Evolutionary conservation across 64 coral and sea anemone genomes (phyloP).

Genomic region (Exaiptasia diaphana): DNA sequence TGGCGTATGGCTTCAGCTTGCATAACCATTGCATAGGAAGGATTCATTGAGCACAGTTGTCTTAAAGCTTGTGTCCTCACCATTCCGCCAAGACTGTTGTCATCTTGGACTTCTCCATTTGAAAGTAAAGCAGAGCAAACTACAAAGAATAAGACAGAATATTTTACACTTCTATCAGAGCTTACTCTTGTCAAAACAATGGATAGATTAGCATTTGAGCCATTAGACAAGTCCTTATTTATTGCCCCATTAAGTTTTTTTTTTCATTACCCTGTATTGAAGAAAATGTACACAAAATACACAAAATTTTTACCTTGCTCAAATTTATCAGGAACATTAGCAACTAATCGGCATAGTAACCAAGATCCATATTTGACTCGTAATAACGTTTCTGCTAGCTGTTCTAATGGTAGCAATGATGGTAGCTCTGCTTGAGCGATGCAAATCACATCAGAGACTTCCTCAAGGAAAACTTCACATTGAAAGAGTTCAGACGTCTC

Average conservation of each 20-base stretch:
- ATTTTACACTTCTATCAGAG: neutral
- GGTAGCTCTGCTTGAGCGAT: conserved; percentile 91
- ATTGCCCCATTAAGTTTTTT: neutral
- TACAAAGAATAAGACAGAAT: neutral
- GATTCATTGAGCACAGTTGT: conserved; percentile 91
- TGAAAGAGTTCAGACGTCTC: conserved; percentile 96
- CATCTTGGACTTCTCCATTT: conserved; percentile 78
- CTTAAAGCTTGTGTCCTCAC: conserved; percentile 72
- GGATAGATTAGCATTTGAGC: neutral
- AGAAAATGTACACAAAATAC: neutral
- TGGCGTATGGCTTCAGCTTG: conserved; percentile 60
- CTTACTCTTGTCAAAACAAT: neutral
- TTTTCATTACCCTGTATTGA: neutral
- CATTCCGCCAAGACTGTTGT: conserved; percentile 63
- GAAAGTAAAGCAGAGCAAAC: conserved; percentile 67
- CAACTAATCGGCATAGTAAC: conserved; percentile 81
- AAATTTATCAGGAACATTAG: conserved; percentile 91
- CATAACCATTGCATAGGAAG: conserved; percentile 65
- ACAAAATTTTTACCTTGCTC: conserved; percentile 71
- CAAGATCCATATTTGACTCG: conserved; percentile 91
- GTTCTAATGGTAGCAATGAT: conserved; percentile 65
- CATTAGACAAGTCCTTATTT: neutral
- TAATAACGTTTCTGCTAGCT: conserved; percentile 78
- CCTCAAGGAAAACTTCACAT: conserved; percentile 90
- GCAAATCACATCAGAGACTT: conserved; percentile 92